Evolutionary conservation across 2,797 vertebrate species (phyloP), one percentile per base, ranked within the genome.

Genomic region (Perodicticus potto): DNA sequence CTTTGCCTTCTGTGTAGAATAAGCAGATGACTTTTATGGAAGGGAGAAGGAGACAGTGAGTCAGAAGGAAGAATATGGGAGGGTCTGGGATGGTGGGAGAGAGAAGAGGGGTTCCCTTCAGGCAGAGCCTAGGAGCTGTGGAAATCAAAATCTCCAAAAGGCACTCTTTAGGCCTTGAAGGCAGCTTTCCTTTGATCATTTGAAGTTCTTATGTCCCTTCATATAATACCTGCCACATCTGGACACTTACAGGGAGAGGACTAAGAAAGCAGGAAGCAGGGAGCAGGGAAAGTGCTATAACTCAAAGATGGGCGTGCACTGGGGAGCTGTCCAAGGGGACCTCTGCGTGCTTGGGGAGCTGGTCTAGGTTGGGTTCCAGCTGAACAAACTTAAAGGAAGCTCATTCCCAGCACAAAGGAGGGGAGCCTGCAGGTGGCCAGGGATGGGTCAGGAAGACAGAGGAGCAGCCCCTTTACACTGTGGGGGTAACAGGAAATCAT

Each of bases 281-380:
- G 61, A 2, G 11, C 43, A 6, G 0, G 11, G 0, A 8, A 22
- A 53, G 2, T 1, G 20, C 1, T 0, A 14, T 0, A 13, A 32
- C 5, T 0, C 25, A 23, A 53, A 16, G 32, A 34, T 3, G 19
- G 1, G 0, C 1, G 0, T 22, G 2, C 7, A 14, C 49, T 6
- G 5, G 10, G 23, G 9, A 61, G 65, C 16, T 8, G 20, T 32
- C 57, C 6, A n/a, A 25, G 70, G 25, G 69, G 49, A 12, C 22
- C 5, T 4, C 53, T 4, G 0, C 2, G 14, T 34, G 16, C 73
- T 45, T 45, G 34, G 29, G 17, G 40, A 81, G 45, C 70, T 0
- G 7, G 11, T 78, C 27, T 7, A 9, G 32, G n/a, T 73, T n/a
- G 19, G 73, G 82, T 22, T 53, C 69, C 4, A 70, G 27, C 59